Base-by-base conservation (phyloP, 1,140 invertebrate genomes). In the Delia radicum region DNA sequence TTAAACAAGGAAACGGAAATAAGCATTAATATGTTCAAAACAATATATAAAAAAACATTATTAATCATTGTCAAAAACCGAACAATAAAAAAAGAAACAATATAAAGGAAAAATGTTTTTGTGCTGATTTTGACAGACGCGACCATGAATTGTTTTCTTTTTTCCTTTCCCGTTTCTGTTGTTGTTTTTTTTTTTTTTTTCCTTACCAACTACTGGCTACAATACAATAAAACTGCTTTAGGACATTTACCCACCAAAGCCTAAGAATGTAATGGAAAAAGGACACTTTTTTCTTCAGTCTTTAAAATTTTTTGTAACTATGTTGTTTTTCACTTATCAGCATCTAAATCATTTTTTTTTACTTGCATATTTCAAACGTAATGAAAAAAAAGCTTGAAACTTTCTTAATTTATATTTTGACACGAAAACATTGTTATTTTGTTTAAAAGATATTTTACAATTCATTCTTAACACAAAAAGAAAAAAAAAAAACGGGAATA, bases 51-150 rank as follows among this genome's bases (percentile, higher is more conserved):
- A 55, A 55, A 21, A 55, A 55, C 48, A 1, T 21, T 55, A 55
- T 55, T 55, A 55, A 55, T 55, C 48, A 55, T 55, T 55, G 48
- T 55, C 48, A 55, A 55, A 55, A 55, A 21, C n/a, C 48, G 24
- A 55, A 55, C 48, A 55, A 48, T n/a, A 48, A 48, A 15, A 48
- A 48, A n/a, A 55, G 7, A 6, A 55, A 55, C 48, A 2, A 74
- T 74, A 78, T 74, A 78, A 73, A 69, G 15, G 75, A 78, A 75
- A 73, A 73, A 75, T 75, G 77, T 55, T 77, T 62, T 37, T 71
- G 46, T 74, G 77, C 31, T 73, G 75, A 65, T 77, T 74, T 76
- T 78, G 69, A 77, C 29, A 74, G 77, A 78, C 76, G 29, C 42
- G 48, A 62, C 71, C 73, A 75, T 75, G 63, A 63, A 76, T 74